Conservation (phyloP, 2,113 vertebrate species). For the Parotia lawesii region DNA sequence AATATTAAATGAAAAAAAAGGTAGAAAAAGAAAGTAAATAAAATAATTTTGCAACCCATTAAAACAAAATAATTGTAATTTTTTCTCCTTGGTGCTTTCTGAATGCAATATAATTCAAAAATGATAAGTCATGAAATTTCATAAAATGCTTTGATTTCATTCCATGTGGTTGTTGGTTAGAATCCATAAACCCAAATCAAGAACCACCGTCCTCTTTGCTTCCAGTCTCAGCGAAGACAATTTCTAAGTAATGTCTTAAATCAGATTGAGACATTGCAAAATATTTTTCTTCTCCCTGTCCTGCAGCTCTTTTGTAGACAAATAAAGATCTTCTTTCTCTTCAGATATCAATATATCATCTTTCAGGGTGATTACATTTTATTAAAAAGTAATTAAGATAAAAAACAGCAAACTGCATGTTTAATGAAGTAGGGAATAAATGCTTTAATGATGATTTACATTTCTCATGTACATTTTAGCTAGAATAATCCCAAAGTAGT, state of each 20-base stretch:
- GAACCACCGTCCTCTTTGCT: background rate
- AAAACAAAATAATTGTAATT: background rate
- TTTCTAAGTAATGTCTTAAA: background rate
- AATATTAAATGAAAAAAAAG: background rate
- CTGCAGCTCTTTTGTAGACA: background rate
- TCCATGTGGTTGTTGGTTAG: background rate
- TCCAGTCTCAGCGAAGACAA: background rate
- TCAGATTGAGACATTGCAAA: background rate
- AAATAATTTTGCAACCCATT: background rate
- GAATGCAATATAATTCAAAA: background rate
- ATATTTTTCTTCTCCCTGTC: background rate
- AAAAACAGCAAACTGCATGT: background rate
- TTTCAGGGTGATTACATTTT: background rate
- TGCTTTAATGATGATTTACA: conserved; percentile 6
- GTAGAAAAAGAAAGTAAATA: background rate
- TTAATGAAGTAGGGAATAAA: conserved; percentile 20
- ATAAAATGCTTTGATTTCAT: background rate
- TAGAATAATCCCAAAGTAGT: conserved; percentile 10
- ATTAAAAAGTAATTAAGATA: conserved; percentile 15
- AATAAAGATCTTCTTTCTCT: background rate
- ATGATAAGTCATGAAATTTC: background rate
- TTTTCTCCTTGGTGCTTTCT: background rate
- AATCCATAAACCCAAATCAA: background rate
- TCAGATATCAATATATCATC: background rate
- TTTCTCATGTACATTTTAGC: conserved; percentile 29